Conservation (phyloP, 2,797 vertebrate genomes). For the Pelochelys cantorii region DNA sequence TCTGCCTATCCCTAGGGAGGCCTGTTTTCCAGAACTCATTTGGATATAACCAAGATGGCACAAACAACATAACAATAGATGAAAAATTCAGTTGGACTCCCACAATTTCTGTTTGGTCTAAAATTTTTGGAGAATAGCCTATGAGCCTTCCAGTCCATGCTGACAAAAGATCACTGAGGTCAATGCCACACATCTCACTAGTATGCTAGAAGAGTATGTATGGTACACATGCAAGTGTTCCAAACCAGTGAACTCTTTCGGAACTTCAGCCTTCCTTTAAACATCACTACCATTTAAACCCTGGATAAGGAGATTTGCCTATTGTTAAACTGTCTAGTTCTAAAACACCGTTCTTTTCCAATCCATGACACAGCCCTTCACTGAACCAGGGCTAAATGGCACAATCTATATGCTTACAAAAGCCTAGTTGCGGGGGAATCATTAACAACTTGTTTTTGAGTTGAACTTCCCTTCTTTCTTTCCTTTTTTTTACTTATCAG, state of each 20-base stretch:
- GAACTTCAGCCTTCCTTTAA: neutral
- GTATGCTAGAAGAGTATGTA: neutral
- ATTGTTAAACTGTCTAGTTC: neutral
- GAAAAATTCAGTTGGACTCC: neutral
- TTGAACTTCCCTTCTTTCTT: neutral
- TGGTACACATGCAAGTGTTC: neutral
- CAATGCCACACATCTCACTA: neutral
- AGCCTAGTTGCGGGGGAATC: neutral
- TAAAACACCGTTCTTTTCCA: neutral
- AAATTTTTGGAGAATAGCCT: neutral
- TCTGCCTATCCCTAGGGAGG: neutral
- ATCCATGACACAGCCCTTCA: neutral
- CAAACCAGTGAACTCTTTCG: neutral
- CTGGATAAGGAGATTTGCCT: neutral
- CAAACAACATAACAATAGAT: neutral
- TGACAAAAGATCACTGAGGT: neutral
- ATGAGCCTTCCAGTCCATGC: neutral
- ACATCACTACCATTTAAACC: neutral
- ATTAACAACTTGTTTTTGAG: neutral
- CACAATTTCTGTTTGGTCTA: neutral
- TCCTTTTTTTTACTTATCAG: neutral
- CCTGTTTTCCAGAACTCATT: neutral
- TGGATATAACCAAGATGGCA: neutral
- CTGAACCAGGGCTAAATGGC: neutral
- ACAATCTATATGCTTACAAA: neutral